Conservation (phyloP, 1,140 invertebrate genomes). For the Marisa cornuarietis region DNA sequence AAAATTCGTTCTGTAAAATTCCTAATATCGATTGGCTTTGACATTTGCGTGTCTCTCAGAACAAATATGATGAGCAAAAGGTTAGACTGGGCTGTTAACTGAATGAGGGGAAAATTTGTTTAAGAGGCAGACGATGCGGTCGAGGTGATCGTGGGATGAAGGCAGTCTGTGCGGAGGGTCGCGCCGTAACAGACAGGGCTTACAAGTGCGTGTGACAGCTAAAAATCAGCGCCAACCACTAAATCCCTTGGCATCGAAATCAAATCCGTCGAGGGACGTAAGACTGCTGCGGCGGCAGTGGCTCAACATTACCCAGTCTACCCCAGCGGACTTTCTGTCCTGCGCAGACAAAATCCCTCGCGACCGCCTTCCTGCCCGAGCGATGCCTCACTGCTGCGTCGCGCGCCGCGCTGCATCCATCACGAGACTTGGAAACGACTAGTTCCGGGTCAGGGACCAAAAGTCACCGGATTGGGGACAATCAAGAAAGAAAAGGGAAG, state of each 20-base stretch:
- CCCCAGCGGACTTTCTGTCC: neutral
- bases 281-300: neutral
- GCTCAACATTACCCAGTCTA: neutral
- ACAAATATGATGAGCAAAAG: no score
- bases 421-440: neutral
- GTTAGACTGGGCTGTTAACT: no score
- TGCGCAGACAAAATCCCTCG: neutral
- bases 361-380: neutral
- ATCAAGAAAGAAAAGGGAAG: neutral
- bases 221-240: constrained; percentile 5
- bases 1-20: no score
- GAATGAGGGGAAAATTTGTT: no score
- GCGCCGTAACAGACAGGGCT: neutral
- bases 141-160: no score
- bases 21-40: no score
- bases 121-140: no score
- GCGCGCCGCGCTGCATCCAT: neutral
- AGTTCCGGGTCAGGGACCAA: constrained; percentile 2
- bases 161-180: neutral
- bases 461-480: neutral
- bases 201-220: constrained; percentile 2
- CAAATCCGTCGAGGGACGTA: neutral
- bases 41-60: no score
- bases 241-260: neutral
- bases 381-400: neutral